Conservation (phyloP, 2,797 vertebrate genomes). For the Chromis chromis region DNA sequence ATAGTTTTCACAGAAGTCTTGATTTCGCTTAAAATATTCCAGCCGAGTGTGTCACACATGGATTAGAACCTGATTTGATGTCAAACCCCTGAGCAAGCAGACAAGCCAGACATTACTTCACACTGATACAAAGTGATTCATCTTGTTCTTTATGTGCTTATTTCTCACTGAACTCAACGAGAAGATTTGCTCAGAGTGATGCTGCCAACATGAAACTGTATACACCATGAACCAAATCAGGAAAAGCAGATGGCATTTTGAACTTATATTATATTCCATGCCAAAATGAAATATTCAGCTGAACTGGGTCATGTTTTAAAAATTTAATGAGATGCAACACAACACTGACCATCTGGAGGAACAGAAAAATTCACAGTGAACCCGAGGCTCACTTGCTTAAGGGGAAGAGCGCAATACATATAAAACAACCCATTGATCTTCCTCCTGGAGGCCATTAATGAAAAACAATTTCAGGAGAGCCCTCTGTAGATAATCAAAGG, state of each 20-base stretch:
- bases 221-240: slow-evolving; percentile 29
- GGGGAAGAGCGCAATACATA: slow-evolving; percentile 26
- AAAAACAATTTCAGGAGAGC: slow-evolving; percentile 57
- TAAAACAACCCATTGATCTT: slow-evolving; percentile 61
- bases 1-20: slow-evolving; percentile 24
- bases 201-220: slow-evolving; percentile 30
- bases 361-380: slow-evolving; percentile 39
- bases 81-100: slow-evolving; percentile 47
- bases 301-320: slow-evolving; percentile 52
- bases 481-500: slow-evolving; percentile 61
- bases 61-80: slow-evolving; percentile 31
- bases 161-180: slow-evolving; percentile 34
- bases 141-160: slow-evolving; percentile 33
- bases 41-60: slow-evolving; percentile 39
- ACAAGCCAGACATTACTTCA: slow-evolving; percentile 46
- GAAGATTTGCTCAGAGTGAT: slow-evolving; percentile 16
- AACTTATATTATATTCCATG: slow-evolving; percentile 30
- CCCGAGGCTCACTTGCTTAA: slow-evolving; percentile 19
- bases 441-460: slow-evolving; percentile 58
- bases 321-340: slow-evolving; percentile 61
- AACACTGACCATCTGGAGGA: slow-evolving; percentile 62
- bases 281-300: slow-evolving; percentile 51
- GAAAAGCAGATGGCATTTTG: slow-evolving; percentile 59
- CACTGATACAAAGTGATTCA: slow-evolving; percentile 38
- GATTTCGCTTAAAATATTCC: slow-evolving; percentile 17